phyloP scores from a whole-genome alignment of 2,797 vertebrate genomes.

The Epinephelus awoara region DNA sequence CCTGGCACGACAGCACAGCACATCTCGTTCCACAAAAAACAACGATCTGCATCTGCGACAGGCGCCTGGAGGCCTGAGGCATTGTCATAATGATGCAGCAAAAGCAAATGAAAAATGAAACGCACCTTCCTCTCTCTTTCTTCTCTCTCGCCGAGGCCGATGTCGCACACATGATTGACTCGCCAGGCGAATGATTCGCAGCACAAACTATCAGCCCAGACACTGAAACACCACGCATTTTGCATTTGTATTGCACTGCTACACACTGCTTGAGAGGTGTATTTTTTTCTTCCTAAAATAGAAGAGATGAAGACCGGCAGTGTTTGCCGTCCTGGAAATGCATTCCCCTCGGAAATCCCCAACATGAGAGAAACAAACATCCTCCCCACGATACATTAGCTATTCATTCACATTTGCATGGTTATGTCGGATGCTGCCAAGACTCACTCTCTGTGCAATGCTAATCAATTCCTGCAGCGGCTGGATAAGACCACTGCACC shows the following conservation, averaged over 20 bases:
- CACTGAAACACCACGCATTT: slow-evolving; percentile 24
- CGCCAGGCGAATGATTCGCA: background rate
- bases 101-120: slow-evolving; percentile 37
- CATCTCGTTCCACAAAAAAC: slow-evolving; percentile 26
- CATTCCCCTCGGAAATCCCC: slow-evolving; percentile 63
- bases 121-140: background rate
- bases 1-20: slow-evolving; percentile 21
- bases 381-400: slow-evolving; percentile 77
- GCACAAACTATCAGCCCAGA: slow-evolving; percentile 32
- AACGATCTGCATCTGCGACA: background rate
- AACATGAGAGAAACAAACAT: slow-evolving; percentile 78
- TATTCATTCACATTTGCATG: slow-evolving; percentile 81
- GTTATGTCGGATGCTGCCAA: slow-evolving; percentile 73
- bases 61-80: slow-evolving; percentile 8
- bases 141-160: background rate
- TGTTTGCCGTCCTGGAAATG: slow-evolving; percentile 63
- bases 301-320: slow-evolving; percentile 29
- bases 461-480: slow-evolving; percentile 84
- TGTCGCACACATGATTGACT: slow-evolving; percentile 40
- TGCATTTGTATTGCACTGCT: slow-evolving; percentile 38
- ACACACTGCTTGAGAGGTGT: slow-evolving; percentile 47
- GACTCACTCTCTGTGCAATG: slow-evolving; percentile 78
- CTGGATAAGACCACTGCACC: slow-evolving; percentile 81
- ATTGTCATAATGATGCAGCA: slow-evolving; percentile 54
- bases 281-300: slow-evolving; percentile 31